Conservation (phyloP, 1,140 invertebrate genomes). For the Eriosoma lanigerum region DNA sequence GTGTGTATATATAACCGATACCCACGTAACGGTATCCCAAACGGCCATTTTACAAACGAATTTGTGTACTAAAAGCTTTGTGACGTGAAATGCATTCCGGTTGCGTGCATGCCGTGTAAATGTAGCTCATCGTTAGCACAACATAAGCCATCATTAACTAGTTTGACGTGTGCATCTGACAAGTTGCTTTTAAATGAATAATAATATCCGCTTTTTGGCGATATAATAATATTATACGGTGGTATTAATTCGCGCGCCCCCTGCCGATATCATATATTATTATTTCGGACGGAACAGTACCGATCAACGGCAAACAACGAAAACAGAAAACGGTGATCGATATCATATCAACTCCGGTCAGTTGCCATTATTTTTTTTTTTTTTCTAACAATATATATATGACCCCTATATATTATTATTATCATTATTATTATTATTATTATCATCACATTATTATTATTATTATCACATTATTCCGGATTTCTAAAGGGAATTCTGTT, state of each 20-base stretch:
- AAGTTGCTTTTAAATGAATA: background rate
- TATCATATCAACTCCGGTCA: background rate
- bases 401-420: background rate
- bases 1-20: no score
- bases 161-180: background rate
- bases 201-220: background rate
- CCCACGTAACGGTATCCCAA: no score
- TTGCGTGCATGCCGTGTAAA: background rate
- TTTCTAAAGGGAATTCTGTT: background rate
- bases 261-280: background rate
- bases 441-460: no score
- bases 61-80: background rate
- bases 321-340: background rate
- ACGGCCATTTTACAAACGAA: no score
- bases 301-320: background rate
- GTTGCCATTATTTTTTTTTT: conserved; percentile 9
- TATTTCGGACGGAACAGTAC: background rate
- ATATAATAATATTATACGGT: background rate
- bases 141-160: background rate
- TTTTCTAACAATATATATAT: conserved; percentile 3
- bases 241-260: no score
- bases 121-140: background rate
- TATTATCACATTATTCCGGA: background rate
- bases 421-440: no score
- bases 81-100: background rate